Conservation (phyloP, 2,888 invertebrate species). For the Thysanoteuthis rhombus region DNA sequence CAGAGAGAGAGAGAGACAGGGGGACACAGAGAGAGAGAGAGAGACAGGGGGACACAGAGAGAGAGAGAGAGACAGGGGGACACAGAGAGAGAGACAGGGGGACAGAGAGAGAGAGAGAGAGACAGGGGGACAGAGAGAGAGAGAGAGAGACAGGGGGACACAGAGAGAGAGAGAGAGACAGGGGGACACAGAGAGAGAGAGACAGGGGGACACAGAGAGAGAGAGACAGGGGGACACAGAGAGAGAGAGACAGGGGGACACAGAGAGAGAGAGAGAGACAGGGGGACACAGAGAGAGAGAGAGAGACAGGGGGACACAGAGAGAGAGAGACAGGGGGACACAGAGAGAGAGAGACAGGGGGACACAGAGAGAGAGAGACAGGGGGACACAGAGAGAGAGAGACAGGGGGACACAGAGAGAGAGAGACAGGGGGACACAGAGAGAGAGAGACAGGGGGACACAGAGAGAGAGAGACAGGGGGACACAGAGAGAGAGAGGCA, state of each 20-base stretch:
- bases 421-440: neutral
- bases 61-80: neutral
- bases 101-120: neutral
- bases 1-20: too few relatives aligned
- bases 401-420: too few relatives aligned
- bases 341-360: too few relatives aligned
- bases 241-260: neutral
- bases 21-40: neutral
- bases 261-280: neutral
- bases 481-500: neutral
- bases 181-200: neutral
- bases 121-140: neutral
- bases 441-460: neutral
- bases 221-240: rapidly evolving
- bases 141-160: neutral
- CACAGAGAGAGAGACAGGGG: neutral
- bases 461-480: too few relatives aligned
- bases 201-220: rapidly evolving
- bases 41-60: neutral
- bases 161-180: neutral
- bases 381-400: too few relatives aligned
- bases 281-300: neutral
- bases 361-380: too few relatives aligned
- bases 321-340: too few relatives aligned
- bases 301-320: neutral